A percentile compares a stretch with the other conserved stretches of the same genome.
These are phyloP conservation scores for Lithobates sylvaticus DNA, from an alignment of 2,797 vertebrate species.

Conservation along the genomic window DNA sequence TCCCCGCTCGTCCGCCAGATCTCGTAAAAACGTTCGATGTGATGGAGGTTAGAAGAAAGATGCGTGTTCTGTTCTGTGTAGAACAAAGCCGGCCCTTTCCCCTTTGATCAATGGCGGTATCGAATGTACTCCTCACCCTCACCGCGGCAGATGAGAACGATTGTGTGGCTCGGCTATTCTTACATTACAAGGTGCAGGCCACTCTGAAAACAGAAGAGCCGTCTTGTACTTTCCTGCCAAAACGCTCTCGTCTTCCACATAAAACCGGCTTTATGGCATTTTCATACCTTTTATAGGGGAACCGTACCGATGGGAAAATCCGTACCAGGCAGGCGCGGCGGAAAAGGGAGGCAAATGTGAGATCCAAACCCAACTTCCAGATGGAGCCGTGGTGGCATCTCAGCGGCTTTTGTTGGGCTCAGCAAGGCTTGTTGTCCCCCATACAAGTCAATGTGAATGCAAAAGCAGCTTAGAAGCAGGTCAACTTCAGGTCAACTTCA, in stretches of 20 bases:
- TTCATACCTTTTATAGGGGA: not conserved
- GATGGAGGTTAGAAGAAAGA: conserved; percentile 4
- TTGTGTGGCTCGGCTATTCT: not conserved
- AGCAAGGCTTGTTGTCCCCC: no score
- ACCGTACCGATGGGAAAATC: no score
- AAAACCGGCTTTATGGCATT: not conserved
- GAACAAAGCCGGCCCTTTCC: conserved; percentile 10
- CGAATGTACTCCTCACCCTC: not conserved
- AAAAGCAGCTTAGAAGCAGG: no score
- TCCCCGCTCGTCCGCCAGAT: not conserved
- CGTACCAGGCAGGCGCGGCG: no score
- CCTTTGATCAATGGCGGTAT: not conserved
- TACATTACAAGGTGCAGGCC: not conserved
- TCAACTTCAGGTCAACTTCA: no score
- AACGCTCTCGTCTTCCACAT: not conserved
- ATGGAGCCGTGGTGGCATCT: no score
- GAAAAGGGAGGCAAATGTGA: no score
- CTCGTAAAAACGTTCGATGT: not conserved
- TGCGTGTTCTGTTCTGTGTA: not conserved
- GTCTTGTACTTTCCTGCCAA: not conserved
- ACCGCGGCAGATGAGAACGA: not conserved
- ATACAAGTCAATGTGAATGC: no score
- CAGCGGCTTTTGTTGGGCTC: no score
- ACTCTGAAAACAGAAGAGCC: conserved; percentile 28
- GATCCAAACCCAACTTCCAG: no score